These are phyloP conservation scores for Apteryx owenii DNA, from an alignment of 2,113 vertebrate species.

Conservation along the genomic window DNA sequence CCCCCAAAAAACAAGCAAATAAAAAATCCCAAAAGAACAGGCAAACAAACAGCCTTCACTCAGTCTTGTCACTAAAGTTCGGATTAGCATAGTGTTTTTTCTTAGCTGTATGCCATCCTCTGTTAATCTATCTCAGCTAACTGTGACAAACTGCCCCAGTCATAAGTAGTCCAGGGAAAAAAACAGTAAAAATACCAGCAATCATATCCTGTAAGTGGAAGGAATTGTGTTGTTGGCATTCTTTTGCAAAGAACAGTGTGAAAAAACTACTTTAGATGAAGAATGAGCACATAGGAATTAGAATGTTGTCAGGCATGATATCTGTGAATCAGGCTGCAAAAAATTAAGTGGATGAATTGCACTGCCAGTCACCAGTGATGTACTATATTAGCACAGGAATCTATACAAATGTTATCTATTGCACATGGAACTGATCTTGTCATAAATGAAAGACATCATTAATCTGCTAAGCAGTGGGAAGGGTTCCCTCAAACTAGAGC, in stretches of 20 bases:
- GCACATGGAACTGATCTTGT: background rate
- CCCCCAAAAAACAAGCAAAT: background rate
- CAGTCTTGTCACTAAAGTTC: background rate
- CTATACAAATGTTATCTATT: background rate
- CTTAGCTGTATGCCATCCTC: background rate
- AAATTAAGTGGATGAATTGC: background rate
- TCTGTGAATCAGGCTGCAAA: background rate
- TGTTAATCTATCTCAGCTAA: background rate
- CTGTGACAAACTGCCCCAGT: background rate
- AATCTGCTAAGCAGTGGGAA: conserved; percentile 1
- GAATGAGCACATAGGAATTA: conserved; percentile 20
- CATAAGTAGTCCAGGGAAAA: background rate
- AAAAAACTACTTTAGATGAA: background rate
- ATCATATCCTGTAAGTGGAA: background rate
- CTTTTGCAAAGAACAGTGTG: background rate
- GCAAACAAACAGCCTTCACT: background rate
- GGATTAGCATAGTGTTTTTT: background rate
- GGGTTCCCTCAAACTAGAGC: background rate
- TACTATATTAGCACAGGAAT: background rate
- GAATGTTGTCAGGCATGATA: background rate
- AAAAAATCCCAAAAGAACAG: background rate
- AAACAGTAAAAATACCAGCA: background rate
- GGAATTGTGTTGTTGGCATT: background rate
- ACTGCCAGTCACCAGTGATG: background rate
- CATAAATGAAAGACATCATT: background rate